Conservation (phyloP, 1,140 invertebrate genomes). For the Orchestia grillus region DNA sequence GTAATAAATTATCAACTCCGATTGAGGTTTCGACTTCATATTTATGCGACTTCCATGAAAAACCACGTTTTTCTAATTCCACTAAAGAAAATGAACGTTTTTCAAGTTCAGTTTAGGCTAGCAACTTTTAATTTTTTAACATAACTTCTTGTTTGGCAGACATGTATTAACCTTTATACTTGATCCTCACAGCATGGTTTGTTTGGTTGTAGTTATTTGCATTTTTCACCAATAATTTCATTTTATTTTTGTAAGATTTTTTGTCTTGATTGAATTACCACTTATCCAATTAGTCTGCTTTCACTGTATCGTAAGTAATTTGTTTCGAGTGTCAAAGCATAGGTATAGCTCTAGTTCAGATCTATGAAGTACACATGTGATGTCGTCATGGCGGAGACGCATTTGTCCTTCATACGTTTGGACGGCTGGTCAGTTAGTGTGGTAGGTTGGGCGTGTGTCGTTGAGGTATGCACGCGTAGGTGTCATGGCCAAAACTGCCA, state of each 20-base stretch:
- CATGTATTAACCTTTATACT: neutral
- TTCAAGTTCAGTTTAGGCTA: neutral
- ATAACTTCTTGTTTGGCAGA: neutral
- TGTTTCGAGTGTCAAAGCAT: constrained; percentile 44
- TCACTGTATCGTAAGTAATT: constrained; percentile 28
- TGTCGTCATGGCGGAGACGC: too few species aligned
- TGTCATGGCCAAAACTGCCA: neutral
- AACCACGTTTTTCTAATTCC: neutral
- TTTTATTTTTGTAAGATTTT: neutral
- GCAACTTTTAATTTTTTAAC: neutral
- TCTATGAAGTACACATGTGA: neutral
- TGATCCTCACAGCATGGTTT: neutral
- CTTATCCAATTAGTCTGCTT: constrained; percentile 56
- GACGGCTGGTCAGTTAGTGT: neutral
- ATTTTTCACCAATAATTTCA: neutral
- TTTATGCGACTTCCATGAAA: neutral
- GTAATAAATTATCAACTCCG: too few species aligned
- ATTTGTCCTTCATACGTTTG: neutral
- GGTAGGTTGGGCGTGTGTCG: neutral
- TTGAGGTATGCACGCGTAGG: neutral
- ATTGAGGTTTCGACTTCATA: neutral
- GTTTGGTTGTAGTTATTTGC: neutral
- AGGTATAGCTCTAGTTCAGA: neutral
- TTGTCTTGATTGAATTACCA: constrained; percentile 36
- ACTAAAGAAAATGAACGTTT: neutral